Evolutionary conservation across 2,797 vertebrate genomes (phyloP).

Genomic region (Hylomyscus alleni): DNA sequence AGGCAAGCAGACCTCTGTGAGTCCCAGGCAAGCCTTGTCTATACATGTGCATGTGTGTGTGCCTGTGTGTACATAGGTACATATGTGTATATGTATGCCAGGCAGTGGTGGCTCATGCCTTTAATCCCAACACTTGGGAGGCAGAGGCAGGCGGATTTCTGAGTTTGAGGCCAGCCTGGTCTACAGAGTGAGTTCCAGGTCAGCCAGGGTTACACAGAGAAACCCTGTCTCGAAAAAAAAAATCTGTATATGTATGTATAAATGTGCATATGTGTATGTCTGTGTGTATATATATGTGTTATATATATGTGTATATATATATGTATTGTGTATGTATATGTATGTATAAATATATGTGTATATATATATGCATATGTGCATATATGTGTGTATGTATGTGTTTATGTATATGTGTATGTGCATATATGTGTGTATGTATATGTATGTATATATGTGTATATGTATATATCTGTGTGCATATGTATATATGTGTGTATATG

Average conservation of each 20-base stretch:
- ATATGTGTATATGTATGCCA: background rate
- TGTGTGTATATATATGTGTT: background rate
- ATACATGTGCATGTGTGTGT: background rate
- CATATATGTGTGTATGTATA: background rate
- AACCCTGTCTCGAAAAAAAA: no score
- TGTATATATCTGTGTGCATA: background rate
- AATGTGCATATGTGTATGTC: no score
- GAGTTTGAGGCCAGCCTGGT: no score
- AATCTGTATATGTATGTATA: background rate
- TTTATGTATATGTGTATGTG: no score
- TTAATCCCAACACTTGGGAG: no score
- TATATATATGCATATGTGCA: background rate
- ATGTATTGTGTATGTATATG: background rate
- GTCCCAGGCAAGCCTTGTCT: background rate
- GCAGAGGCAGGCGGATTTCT: no score
- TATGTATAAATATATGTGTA: background rate
- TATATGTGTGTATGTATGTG: no score
- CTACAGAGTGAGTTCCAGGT: no score
- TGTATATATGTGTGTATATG: background rate
- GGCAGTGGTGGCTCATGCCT: no score
- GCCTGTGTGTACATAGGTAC: background rate
- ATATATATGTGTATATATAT: background rate
- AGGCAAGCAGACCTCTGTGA: background rate
- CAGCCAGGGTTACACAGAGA: no score
- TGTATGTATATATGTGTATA: background rate